phyloP scores from a whole-genome alignment of 2,797 vertebrate genomes.

The Phylloscopus collybita region DNA sequence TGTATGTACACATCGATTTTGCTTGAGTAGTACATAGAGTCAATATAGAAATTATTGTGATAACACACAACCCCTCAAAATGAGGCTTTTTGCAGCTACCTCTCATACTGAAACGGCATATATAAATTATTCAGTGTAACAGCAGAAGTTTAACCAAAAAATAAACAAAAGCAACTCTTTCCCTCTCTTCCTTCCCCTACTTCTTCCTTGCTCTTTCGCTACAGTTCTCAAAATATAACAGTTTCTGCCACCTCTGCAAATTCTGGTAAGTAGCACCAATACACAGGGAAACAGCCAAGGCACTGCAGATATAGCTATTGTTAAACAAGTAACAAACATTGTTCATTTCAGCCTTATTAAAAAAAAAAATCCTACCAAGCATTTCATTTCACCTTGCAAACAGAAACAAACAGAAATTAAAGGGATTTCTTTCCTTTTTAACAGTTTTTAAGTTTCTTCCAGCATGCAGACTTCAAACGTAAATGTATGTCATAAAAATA shows the following conservation, averaged over 20 bases:
- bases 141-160: background rate
- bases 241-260: constrained; percentile 35
- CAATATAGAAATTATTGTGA: constrained; percentile 30
- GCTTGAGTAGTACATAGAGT: background rate
- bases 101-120: background rate
- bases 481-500: background rate
- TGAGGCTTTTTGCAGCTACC: background rate
- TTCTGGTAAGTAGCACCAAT: background rate
- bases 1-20: constrained; percentile 12
- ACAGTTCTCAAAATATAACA: constrained; percentile 3
- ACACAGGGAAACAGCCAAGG: background rate
- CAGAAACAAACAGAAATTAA: background rate
- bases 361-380: background rate
- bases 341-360: background rate
- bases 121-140: background rate
- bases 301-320: background rate
- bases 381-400: background rate
- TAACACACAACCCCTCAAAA: background rate
- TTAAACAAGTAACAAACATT: background rate
- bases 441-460: background rate
- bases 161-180: background rate
- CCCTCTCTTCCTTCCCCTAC: background rate
- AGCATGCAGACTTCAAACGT: background rate
- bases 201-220: background rate
- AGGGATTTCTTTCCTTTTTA: background rate